A percentile compares a stretch with the other conserved stretches of the same genome.
Evolutionary conservation across 2,888 invertebrate species (phyloP).

Genomic region (Coecobrya sp.): DNA sequence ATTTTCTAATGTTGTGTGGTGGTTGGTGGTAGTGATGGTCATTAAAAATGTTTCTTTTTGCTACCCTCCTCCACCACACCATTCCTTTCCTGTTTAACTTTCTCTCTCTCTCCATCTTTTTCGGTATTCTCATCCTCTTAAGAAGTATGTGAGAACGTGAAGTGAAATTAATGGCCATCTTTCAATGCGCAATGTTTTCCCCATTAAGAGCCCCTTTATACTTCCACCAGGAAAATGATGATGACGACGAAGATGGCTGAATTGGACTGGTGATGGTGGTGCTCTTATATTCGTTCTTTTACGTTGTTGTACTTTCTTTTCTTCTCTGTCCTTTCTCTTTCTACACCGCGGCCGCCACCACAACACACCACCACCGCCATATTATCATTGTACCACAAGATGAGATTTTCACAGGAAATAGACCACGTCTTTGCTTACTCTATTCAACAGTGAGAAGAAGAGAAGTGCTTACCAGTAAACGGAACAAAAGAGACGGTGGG

Average conservation of each 20-base stretch:
- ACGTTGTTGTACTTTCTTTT: not conserved
- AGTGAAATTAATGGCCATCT: conserved; percentile 69
- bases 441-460: not conserved
- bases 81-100: not conserved
- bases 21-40: not conserved
- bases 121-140: too few species aligned
- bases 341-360: too few species aligned
- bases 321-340: conserved; percentile 31
- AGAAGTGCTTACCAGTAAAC: not conserved
- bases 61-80: not conserved
- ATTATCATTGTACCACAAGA: conserved; percentile 49
- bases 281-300: too few species aligned
- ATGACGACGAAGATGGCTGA: not conserved
- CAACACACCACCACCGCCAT: not conserved
- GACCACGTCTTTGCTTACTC: conserved; percentile 16
- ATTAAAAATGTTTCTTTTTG: not conserved
- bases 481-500: not conserved
- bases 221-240: not conserved
- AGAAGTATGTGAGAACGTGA: not conserved
- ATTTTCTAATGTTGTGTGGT: not conserved
- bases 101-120: not conserved
- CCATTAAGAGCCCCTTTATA: conserved; percentile 42
- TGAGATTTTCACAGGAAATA: conserved; percentile 59
- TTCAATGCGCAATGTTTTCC: conserved; percentile 55
- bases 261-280: not conserved